These are phyloP conservation scores for Zophobas atratus DNA, from an alignment of 1,140 invertebrate genomes.

Conservation along the genomic window DNA sequence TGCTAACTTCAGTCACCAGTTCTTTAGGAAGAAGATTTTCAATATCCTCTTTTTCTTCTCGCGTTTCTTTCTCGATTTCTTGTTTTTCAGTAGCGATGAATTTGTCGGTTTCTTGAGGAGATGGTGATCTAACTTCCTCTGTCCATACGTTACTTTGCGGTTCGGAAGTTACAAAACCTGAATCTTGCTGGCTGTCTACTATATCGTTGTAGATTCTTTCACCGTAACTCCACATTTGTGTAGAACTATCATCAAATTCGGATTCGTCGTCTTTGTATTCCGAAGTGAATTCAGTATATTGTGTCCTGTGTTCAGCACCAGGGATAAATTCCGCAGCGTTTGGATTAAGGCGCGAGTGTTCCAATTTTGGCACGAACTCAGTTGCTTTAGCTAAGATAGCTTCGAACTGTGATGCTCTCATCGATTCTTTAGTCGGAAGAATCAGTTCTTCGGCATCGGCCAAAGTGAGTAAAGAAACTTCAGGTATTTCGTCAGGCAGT, in stretches of 20 bases:
- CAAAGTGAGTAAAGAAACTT: conserved; percentile 22
- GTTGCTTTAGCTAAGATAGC: conserved; percentile 59
- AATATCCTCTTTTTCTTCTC: conserved; percentile 53
- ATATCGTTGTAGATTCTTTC: conserved; percentile 54
- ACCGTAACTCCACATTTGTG: conserved; percentile 54
- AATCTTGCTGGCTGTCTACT: conserved; percentile 49
- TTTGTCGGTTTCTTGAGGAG: conserved; percentile 41
- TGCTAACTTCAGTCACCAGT: conserved; percentile 51
- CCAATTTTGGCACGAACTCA: conserved; percentile 63
- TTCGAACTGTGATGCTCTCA: conserved; percentile 60
- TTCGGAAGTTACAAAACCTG: conserved; percentile 56
- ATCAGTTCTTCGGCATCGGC: conserved; percentile 24
- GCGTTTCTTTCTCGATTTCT: conserved; percentile 12
- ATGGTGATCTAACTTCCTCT: conserved; percentile 59
- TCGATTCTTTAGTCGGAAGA: not conserved
- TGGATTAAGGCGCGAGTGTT: conserved; percentile 62
- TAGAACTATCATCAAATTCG: conserved; percentile 40
- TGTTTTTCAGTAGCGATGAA: conserved; percentile 39
- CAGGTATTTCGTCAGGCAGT: conserved; percentile 18
- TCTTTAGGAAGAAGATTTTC: conserved; percentile 58
- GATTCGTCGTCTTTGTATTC: conserved; percentile 45
- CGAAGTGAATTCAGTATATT: conserved; percentile 24
- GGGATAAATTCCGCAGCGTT: conserved; percentile 66
- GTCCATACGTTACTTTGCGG: conserved; percentile 61
- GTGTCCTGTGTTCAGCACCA: conserved; percentile 46